Base-by-base conservation (phyloP, 2,113 vertebrate genomes). In the Micromys minutus region DNA sequence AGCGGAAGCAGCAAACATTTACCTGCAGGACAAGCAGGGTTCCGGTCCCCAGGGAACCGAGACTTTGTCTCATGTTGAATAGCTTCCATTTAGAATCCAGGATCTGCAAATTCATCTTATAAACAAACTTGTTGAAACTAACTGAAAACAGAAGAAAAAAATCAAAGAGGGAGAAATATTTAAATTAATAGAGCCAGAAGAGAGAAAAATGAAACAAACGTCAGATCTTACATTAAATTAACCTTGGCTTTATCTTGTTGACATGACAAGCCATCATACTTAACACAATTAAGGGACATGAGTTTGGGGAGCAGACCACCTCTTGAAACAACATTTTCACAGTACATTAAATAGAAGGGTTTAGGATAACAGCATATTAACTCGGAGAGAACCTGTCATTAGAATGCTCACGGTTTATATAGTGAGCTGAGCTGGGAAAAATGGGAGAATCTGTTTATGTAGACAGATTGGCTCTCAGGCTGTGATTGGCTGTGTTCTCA, bases 291-390 rank as follows among this genome's bases (percentile, higher is more conserved):
- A 93, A 97, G 79, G 90, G 69, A n/a, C 24, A 94, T 2, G 42
- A 29, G 89, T 97, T 96, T 92, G 45, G 91, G 94, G 96, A 95
- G 79, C 52, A 97, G 79, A 92, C 0, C 1, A 69, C 95, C 92
- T 97, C 96, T 97, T 96, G 94, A 98, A 98, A 98, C 93, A 97
- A 93, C 97, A 96, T 98, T 89, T 98, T 97, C 96, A 97, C 92
- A 97, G 97, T 75, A 93, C 47, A 90, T 94, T 92, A 81, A 84
- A 92, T 95, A 6, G 50, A 96, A 97, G 95, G 72, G 65, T 93
- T 65, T 95, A 81, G 94, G 95, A 93, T 42, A 96, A 96, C 86
- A 97, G 93, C 92, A 96, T 63, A 45, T 97, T 98, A 96, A 93
- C 90, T 88, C 85, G 29, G 80, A 97, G 89, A 55, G 79, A 90